Conservation (phyloP, 2,888 invertebrate genomes). For the Torymus auratus region DNA sequence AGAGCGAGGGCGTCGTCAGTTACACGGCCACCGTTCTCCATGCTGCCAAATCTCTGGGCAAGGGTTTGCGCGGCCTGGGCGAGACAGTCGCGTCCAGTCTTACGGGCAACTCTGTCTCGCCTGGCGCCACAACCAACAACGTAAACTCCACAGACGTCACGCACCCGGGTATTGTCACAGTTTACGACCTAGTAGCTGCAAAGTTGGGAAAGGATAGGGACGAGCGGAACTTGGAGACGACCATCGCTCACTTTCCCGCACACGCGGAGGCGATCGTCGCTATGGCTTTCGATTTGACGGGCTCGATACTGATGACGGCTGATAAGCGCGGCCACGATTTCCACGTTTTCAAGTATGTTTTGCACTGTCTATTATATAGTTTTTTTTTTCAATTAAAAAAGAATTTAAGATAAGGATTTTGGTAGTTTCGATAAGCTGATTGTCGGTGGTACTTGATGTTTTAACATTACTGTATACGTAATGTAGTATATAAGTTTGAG, state of each 20-base stretch:
- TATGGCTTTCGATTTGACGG: constrained; percentile 93
- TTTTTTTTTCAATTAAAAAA: too few relatives aligned
- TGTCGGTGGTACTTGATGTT: too few relatives aligned
- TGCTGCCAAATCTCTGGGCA: constrained; percentile 95
- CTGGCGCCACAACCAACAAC: constrained; percentile 64
- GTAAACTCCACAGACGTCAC: constrained; percentile 77
- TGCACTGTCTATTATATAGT: neutral
- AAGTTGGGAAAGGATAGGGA: constrained; percentile 80
- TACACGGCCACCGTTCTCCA: constrained; percentile 95
- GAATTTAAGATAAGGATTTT: too few relatives aligned
- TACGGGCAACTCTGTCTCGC: constrained; percentile 79
- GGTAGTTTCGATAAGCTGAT: too few relatives aligned
- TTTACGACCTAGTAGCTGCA: constrained; percentile 88
- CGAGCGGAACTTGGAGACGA: constrained; percentile 84
- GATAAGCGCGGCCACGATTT: constrained; percentile 96
- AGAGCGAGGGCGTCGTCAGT: constrained; percentile 90
- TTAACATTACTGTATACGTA: too few relatives aligned
- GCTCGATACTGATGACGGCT: constrained; percentile 92
- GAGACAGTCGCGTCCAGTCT: constrained; percentile 95
- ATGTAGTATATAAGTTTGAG: too few relatives aligned
- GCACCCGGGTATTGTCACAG: constrained; percentile 92
- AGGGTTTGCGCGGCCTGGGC: constrained; percentile 92
- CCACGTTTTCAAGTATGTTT: constrained; percentile 85
- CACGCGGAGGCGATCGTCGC: constrained; percentile 93
- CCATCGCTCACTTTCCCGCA: constrained; percentile 92